phyloP scores from a whole-genome alignment of 2,113 vertebrate genomes.

The Dasyurus viverrinus region DNA sequence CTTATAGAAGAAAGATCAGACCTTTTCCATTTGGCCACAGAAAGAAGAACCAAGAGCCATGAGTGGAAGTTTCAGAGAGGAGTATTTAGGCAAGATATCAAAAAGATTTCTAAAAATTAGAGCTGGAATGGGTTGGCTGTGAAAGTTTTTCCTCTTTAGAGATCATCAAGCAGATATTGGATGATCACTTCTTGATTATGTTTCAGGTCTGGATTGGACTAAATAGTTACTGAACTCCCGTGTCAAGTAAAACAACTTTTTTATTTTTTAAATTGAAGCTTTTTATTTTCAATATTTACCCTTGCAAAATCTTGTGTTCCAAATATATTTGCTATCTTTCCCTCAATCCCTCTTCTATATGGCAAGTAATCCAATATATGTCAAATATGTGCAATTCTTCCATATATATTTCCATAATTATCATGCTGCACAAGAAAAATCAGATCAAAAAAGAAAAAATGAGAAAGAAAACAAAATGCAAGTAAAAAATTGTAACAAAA shows the following conservation, averaged over 20 bases:
- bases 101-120: background rate
- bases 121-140: background rate
- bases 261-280: too few relatives aligned
- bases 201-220: background rate
- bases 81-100: background rate
- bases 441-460: too few relatives aligned
- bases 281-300: too few relatives aligned
- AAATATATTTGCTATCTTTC: too few relatives aligned
- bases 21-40: background rate
- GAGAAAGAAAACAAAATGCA: too few relatives aligned
- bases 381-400: too few relatives aligned
- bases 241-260: background rate
- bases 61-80: background rate
- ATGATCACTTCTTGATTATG: background rate
- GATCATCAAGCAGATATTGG: background rate
- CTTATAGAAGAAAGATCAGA: background rate
- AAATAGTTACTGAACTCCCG: background rate
- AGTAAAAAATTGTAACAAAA: too few relatives aligned
- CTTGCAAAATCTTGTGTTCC: too few relatives aligned
- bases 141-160: background rate
- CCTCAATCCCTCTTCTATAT: too few relatives aligned
- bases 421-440: too few relatives aligned
- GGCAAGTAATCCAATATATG: too few relatives aligned
- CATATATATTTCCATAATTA: too few relatives aligned
- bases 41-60: background rate